A percentile compares a stretch with the other conserved stretches of the same genome.
Evolutionary conservation across 2,797 vertebrate species (phyloP).

Genomic region (Antrozous pallidus): DNA sequence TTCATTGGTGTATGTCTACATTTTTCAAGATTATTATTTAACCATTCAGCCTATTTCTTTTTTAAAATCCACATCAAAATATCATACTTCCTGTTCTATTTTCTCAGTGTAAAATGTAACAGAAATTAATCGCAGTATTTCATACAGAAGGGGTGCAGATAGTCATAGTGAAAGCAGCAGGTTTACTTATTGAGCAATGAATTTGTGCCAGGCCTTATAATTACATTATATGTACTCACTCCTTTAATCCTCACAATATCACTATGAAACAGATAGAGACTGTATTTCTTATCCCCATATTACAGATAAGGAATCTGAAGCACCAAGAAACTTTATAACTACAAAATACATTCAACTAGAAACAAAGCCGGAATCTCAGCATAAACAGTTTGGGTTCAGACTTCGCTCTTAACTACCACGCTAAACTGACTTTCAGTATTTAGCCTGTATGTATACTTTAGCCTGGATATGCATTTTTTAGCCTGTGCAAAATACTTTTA

Average conservation of each 20-base stretch:
- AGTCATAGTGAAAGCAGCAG: neutral
- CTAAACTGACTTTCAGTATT: neutral
- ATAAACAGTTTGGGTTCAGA: neutral
- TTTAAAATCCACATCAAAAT: neutral
- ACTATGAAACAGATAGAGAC: neutral
- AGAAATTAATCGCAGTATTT: neutral
- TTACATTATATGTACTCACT: neutral
- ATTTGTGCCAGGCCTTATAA: neutral
- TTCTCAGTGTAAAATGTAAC: neutral
- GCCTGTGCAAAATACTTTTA: neutral
- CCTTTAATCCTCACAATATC: neutral
- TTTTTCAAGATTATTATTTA: conserved; percentile 8
- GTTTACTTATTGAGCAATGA: neutral
- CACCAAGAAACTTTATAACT: neutral
- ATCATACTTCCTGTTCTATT: neutral
- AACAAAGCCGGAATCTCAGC: neutral
- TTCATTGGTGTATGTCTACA: neutral
- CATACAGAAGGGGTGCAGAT: neutral
- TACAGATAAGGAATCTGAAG: neutral
- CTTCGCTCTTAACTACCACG: neutral
- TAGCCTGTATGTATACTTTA: neutral
- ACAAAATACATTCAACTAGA: neutral
- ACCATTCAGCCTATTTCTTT: neutral
- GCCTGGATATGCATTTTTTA: neutral
- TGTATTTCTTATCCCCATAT: neutral